These are phyloP conservation scores for Megalops atlanticus DNA, from an alignment of 2,113 vertebrate species.

Conservation along the genomic window DNA sequence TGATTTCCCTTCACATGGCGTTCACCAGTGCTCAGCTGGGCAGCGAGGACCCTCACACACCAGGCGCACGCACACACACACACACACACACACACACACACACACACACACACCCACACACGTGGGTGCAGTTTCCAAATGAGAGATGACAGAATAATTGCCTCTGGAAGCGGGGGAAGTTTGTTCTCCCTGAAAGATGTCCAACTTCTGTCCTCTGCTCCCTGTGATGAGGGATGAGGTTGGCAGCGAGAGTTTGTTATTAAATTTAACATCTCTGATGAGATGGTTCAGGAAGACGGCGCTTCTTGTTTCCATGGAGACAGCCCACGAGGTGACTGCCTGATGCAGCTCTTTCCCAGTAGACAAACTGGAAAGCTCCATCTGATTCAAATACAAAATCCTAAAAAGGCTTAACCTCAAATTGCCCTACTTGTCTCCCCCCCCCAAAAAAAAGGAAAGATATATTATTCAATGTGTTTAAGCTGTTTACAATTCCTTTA, in stretches of 20 bases:
- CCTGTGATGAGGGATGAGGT: neutral
- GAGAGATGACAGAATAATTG: conserved; percentile 11
- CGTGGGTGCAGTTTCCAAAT: too few relatives aligned
- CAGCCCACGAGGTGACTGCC: neutral
- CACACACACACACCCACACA: neutral
- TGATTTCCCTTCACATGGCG: too few relatives aligned
- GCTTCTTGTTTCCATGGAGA: conserved; percentile 25
- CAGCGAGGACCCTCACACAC: too few relatives aligned
- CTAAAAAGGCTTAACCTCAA: neutral
- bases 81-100: neutral
- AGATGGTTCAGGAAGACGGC: neutral
- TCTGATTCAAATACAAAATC: neutral
- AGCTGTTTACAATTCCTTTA: neutral
- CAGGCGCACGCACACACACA: too few relatives aligned
- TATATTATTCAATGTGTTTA: too few relatives aligned
- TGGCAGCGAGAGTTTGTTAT: conserved; percentile 3
- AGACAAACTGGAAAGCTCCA: neutral
- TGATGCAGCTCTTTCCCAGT: neutral
- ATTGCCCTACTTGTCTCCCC: too few relatives aligned
- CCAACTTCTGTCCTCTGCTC: conserved; percentile 3
- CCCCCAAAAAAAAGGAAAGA: too few relatives aligned
- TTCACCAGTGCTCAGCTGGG: too few relatives aligned
- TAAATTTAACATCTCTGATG: conserved; percentile 3
- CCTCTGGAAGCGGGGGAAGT: conserved; percentile 9
- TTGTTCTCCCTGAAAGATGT: conserved; percentile 5